Evolutionary conservation across 2,888 invertebrate genomes (phyloP).

Genomic region (Drosophila prolongata): DNA sequence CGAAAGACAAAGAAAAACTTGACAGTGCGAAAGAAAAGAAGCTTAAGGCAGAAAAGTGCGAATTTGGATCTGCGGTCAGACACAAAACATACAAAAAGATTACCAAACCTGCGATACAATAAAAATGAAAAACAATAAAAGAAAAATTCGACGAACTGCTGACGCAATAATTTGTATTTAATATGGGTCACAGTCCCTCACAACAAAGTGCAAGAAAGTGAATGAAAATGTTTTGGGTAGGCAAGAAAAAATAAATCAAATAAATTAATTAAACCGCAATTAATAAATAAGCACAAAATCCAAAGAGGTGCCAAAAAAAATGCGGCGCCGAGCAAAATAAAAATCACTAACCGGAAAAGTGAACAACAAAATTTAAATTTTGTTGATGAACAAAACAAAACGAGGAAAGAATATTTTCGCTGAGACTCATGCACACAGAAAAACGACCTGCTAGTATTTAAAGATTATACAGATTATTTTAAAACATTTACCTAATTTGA

Average conservation of each 20-base stretch:
- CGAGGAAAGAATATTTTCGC: background rate
- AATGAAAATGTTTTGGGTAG: conserved; percentile 12
- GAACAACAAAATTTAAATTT: conserved; percentile 9
- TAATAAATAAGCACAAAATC: conserved; percentile 33
- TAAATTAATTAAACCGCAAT: conserved; percentile 31
- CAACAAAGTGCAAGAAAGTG: conserved; percentile 37
- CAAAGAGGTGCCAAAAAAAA: conserved; percentile 45
- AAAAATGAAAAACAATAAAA: conserved; percentile 22
- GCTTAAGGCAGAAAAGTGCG: conserved; percentile 25
- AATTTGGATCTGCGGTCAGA: conserved; percentile 20
- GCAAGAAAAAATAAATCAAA: conserved; percentile 18
- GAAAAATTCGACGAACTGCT: conserved; percentile 26
- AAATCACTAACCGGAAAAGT: conserved; percentile 20
- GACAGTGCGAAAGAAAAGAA: conserved; percentile 20
- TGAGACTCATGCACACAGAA: conserved; percentile 8
- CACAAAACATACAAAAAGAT: conserved; percentile 28
- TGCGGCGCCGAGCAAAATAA: conserved; percentile 57
- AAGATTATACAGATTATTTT: no score
- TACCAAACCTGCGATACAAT: conserved; percentile 30
- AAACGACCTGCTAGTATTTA: no score
- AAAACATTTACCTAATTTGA: no score
- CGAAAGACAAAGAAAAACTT: conserved; percentile 31
- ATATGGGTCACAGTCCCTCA: conserved; percentile 35
- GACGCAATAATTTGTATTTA: conserved; percentile 20
- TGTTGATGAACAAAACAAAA: conserved; percentile 17